Evolutionary conservation across 2,888 invertebrate species (phyloP).

Genomic region (Pseudanteris insignis): DNA sequence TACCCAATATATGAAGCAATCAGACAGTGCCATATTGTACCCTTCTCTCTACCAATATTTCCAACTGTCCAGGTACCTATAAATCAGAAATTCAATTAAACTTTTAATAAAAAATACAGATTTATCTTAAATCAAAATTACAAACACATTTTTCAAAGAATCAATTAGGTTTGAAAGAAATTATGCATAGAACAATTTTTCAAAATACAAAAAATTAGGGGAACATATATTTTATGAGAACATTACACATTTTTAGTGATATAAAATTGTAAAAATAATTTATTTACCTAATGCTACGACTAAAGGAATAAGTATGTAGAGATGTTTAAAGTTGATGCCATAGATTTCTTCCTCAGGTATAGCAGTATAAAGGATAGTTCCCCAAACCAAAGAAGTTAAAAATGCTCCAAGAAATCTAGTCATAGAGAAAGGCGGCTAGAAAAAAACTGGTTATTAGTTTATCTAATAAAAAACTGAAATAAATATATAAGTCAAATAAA

Average conservation of each 20-base stretch:
- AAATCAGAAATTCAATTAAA: too few species aligned
- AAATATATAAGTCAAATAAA: not conserved
- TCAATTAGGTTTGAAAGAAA: too few species aligned
- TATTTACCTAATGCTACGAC: constrained; percentile 77
- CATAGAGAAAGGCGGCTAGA: constrained; percentile 83
- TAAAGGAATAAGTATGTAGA: constrained; percentile 79
- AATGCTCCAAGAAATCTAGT: constrained; percentile 81
- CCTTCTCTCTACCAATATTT: constrained; percentile 86
- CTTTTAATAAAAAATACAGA: too few species aligned
- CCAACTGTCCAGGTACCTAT: constrained; percentile 90
- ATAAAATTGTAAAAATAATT: too few species aligned
- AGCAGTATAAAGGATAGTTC: constrained; percentile 77
- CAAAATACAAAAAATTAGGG: too few species aligned
- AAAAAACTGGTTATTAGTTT: too few species aligned
- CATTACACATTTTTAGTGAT: too few species aligned
- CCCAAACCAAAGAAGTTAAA: constrained; percentile 83
- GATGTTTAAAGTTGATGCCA: constrained; percentile 76
- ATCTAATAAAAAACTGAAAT: too few species aligned
- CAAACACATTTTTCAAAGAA: too few species aligned
- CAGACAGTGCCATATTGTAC: constrained; percentile 76
- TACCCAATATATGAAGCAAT: constrained; percentile 75
- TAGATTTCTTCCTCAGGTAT: constrained; percentile 79
- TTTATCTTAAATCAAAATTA: too few species aligned
- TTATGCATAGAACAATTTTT: not conserved
- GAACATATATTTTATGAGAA: too few species aligned